Base-by-base conservation (phyloP, 2,888 invertebrate species). In the Selenia dentaria region DNA sequence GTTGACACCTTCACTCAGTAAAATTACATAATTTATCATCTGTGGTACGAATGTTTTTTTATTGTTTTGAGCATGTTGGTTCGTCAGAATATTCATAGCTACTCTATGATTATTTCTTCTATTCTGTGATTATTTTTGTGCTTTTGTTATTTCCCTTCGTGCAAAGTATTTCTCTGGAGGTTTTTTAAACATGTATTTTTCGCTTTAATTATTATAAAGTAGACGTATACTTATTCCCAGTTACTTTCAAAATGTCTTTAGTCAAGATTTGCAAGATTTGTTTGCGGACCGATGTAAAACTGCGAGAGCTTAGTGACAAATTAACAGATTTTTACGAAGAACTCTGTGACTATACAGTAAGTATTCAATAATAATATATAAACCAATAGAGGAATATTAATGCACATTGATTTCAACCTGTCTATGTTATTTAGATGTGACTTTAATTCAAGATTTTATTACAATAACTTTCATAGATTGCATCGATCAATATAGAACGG, bases 341-440 rank as follows among this genome's bases (percentile, higher is more conserved):
- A 49, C 48, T 51, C 1, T 51, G 48, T 26, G 39, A 51, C 35
- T 38, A 40, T 6, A 31, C 37, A 3, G 54, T 54, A 33, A 51
- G 54, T 43, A 24, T 31, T 6, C 0, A 12, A 5, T 10, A 14
- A 33, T 35, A 13, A 18, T 6, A 10, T 12, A 29, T 10, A n/a
- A n/a, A 18, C 32, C 3, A 8, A 6, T n/a, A n/a, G n/a, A n/a
- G n/a, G n/a, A n/a, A n/a, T 25, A 25, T 25, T 3, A 25, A 22
- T 22, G 5, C 8, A 4, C 6, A 2, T 22, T 2, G 8, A 22
- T 3, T 22, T 16, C 2, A 16, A 8, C 8, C 8, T 22, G 2
- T 22, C 8, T 22, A 4, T 22, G 1, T 1, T 8, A 8, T 22
- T 4, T 4, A 8, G 4, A 8, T 14, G 16, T 8, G 9, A 25